These are phyloP conservation scores for Cyanoderma ruficeps DNA, from an alignment of 2,113 vertebrate genomes.

Conservation along the genomic window DNA sequence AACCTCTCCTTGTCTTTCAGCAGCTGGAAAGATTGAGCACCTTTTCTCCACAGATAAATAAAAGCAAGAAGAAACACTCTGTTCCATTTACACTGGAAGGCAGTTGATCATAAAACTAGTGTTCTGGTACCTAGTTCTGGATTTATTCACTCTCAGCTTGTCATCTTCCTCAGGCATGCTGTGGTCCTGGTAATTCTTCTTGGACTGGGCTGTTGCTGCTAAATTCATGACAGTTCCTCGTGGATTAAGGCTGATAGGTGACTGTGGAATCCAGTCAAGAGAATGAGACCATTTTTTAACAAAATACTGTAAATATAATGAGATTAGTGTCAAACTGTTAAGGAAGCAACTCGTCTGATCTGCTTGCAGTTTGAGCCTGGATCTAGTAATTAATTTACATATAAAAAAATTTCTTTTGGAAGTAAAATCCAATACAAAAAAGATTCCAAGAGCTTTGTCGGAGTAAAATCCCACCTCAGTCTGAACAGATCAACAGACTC, in stretches of 20 bases:
- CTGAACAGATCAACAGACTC: not conserved
- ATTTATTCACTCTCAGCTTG: conserved; percentile 47
- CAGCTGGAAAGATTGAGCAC: conserved; percentile 33
- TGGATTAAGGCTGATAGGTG: not conserved
- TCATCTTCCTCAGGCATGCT: not conserved
- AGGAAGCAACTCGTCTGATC: not conserved
- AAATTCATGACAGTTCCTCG: not conserved
- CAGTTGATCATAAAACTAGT: conserved; percentile 41
- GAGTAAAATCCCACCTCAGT: not conserved
- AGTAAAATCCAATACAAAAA: not conserved
- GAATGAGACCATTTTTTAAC: not conserved
- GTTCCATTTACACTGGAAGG: conserved; percentile 18
- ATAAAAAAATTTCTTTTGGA: not conserved
- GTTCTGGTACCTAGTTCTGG: conserved; percentile 36
- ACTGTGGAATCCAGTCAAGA: not conserved
- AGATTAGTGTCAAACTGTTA: not conserved
- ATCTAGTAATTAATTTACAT: not conserved
- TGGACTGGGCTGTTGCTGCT: not conserved
- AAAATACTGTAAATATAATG: not conserved
- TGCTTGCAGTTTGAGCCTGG: not conserved
- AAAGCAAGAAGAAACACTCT: not conserved
- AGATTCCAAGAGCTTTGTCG: not conserved
- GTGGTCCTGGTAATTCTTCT: not conserved
- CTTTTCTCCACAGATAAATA: conserved; percentile 28
- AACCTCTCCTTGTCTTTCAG: conserved; percentile 20